These are phyloP conservation scores for Lypha dubia DNA, from an alignment of 2,888 invertebrate genomes.

Conservation along the genomic window DNA sequence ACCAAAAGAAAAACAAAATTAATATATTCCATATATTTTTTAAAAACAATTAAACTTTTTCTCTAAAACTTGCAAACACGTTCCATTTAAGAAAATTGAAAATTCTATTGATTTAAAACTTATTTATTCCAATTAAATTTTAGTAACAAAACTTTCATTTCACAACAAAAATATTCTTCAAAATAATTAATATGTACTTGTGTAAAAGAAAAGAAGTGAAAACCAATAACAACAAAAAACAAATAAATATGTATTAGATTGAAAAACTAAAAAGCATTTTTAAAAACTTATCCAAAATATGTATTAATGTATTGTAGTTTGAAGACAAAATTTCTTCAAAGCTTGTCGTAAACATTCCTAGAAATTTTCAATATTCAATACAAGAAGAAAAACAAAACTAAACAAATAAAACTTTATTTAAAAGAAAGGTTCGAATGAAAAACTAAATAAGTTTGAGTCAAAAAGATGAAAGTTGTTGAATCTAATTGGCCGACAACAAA, in stretches of 20 bases:
- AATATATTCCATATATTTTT: slow-evolving; percentile 58
- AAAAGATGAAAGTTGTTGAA: neutral
- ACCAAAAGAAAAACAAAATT: slow-evolving; percentile 41
- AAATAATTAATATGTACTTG: slow-evolving; percentile 28
- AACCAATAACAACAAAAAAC: too few species aligned
- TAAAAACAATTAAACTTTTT: slow-evolving; percentile 38
- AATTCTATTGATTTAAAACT: slow-evolving; percentile 64
- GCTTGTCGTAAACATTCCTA: slow-evolving; percentile 80
- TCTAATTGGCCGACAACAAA: slow-evolving; percentile 26
- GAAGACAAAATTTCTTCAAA: slow-evolving; percentile 79
- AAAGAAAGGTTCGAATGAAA: slow-evolving; percentile 64
- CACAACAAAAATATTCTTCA: slow-evolving; percentile 53
- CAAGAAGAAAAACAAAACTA: slow-evolving; percentile 64
- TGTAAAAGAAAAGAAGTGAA: slow-evolving; percentile 3
- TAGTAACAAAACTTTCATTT: slow-evolving; percentile 39
- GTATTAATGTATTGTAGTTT: slow-evolving; percentile 78
- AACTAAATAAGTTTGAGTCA: slow-evolving; percentile 52
- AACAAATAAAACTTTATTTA: slow-evolving; percentile 60
- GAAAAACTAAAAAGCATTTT: slow-evolving; percentile 51
- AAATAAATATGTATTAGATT: slow-evolving; percentile 57
- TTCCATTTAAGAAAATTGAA: slow-evolving; percentile 53
- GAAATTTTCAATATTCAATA: slow-evolving; percentile 77
- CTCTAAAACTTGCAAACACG: slow-evolving; percentile 49
- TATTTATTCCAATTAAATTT: slow-evolving; percentile 61
- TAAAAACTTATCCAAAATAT: slow-evolving; percentile 66